Evolutionary conservation across 2,888 invertebrate genomes (phyloP).

Genomic region (Scaptomyza caliginosa): DNA sequence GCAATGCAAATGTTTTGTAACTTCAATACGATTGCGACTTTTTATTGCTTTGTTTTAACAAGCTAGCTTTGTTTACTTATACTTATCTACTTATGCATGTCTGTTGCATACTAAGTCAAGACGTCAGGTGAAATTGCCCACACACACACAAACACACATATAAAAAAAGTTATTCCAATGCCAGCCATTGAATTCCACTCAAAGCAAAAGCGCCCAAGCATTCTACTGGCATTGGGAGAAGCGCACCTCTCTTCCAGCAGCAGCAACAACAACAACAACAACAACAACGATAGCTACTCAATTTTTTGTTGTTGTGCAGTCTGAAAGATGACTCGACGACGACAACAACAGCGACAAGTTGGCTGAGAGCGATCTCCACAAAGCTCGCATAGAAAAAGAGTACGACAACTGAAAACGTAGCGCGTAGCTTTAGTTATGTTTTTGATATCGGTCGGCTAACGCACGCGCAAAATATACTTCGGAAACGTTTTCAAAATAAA

Average conservation of each 20-base stretch:
- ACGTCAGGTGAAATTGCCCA: constrained; percentile 65
- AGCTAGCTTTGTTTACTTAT: constrained; percentile 2
- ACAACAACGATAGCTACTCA: constrained; percentile 37
- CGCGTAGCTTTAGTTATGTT: constrained; percentile 45
- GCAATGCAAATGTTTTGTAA: not conserved
- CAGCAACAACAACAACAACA: constrained; percentile 8
- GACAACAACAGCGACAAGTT: constrained; percentile 19
- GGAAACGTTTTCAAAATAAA: constrained; percentile 7
- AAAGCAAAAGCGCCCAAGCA: constrained; percentile 32
- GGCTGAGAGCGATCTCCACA: constrained; percentile 61
- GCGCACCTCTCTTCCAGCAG: constrained; percentile 12
- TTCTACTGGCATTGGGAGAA: constrained; percentile 37
- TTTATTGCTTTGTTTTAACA: not conserved
- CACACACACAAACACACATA: not conserved
- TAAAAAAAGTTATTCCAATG: constrained; percentile 8
- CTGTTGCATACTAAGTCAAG: constrained; percentile 36
- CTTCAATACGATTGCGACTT: constrained; percentile 4
- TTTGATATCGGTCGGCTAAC: constrained; percentile 46
- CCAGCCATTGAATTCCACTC: constrained; percentile 56
- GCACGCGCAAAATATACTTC: constrained; percentile 37
- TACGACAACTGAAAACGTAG: constrained; percentile 32
- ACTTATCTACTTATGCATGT: not conserved
- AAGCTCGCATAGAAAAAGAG: constrained; percentile 39
- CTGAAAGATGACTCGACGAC: constrained; percentile 48
- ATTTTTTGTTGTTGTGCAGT: constrained; percentile 51